Percentiles rank a stretch among this genome's conserved stretches.
Evolutionary conservation across 1,140 invertebrate genomes (phyloP).

Genomic region (Achatina immaculata): DNA sequence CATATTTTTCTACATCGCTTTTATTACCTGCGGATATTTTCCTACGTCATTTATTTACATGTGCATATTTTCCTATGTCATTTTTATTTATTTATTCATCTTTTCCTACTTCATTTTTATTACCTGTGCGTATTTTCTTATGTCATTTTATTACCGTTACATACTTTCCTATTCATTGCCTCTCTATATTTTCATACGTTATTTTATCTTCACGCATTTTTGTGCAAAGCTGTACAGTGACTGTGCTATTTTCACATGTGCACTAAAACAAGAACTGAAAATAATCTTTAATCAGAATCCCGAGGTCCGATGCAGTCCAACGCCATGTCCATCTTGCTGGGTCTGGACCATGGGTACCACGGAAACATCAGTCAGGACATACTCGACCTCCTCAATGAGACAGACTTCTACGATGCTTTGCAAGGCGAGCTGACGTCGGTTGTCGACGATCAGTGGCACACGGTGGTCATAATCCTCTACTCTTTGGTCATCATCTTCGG

Average conservation of each 20-base stretch:
- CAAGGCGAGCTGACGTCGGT: constrained; percentile 51
- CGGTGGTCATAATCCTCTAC: constrained; percentile 65
- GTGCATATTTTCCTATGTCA: too few species aligned
- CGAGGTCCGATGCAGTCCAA: not conserved
- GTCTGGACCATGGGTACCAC: constrained; percentile 29
- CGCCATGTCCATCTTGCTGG: not conserved
- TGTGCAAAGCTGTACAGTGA: not conserved
- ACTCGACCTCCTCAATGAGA: constrained; percentile 28
- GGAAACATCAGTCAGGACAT: constrained; percentile 40
- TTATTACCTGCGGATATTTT: too few species aligned
- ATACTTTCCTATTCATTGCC: too few species aligned
- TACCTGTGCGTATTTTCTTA: too few species aligned
- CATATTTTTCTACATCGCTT: too few species aligned
- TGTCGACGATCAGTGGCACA: constrained; percentile 54
- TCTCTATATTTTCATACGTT: too few species aligned
- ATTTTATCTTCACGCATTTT: not conserved
- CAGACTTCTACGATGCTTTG: constrained; percentile 39
- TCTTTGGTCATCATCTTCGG: constrained; percentile 66
- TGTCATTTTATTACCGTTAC: too few species aligned
- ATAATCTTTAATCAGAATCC: not conserved
- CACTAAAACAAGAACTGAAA: not conserved
- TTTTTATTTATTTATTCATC: too few species aligned
- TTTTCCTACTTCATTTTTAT: too few species aligned
- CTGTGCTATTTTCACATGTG: not conserved
- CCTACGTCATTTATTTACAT: too few species aligned